Conservation (phyloP, 2,797 vertebrate species). For the Leptodactylus fallax region DNA sequence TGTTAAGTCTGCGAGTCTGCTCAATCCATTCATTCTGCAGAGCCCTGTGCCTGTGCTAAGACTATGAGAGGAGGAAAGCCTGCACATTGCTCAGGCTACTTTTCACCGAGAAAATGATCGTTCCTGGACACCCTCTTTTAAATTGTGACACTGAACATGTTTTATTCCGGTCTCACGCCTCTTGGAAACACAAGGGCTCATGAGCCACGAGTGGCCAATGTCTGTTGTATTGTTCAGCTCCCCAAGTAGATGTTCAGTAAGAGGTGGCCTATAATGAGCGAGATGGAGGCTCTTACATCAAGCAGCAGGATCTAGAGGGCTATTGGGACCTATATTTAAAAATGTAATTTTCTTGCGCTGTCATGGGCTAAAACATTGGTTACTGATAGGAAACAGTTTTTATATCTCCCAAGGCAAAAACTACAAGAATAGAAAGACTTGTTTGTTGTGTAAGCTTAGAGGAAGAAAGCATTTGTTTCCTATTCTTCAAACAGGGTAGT, state of each 20-base stretch:
- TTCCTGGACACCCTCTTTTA: background rate
- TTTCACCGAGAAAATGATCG: background rate
- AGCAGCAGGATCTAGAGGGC: background rate
- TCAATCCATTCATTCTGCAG: conserved; percentile 50
- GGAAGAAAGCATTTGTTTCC: background rate
- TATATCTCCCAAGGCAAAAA: conserved; percentile 10
- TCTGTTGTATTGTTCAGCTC: background rate
- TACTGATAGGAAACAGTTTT: background rate
- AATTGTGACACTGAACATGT: background rate
- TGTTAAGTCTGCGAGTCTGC: conserved; percentile 44
- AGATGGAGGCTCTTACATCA: conserved; percentile 10
- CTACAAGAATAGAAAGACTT: background rate
- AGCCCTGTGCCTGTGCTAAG: background rate
- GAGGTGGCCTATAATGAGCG: conserved; percentile 21
- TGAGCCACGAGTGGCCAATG: background rate
- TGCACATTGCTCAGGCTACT: background rate
- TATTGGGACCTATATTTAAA: conserved; percentile 14
- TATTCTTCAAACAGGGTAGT: background rate
- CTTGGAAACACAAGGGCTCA: background rate
- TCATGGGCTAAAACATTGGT: conserved; percentile 31
- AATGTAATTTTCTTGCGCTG: conserved; percentile 17
- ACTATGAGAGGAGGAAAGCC: conserved; percentile 7
- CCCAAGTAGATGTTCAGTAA: background rate
- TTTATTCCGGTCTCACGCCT: background rate
- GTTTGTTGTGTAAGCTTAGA: background rate